A percentile compares a stretch with the other conserved stretches of the same genome.
phyloP scores from a whole-genome alignment of 64 coral and sea anemone genomes.

The Dendronephthya gigantea region DNA sequence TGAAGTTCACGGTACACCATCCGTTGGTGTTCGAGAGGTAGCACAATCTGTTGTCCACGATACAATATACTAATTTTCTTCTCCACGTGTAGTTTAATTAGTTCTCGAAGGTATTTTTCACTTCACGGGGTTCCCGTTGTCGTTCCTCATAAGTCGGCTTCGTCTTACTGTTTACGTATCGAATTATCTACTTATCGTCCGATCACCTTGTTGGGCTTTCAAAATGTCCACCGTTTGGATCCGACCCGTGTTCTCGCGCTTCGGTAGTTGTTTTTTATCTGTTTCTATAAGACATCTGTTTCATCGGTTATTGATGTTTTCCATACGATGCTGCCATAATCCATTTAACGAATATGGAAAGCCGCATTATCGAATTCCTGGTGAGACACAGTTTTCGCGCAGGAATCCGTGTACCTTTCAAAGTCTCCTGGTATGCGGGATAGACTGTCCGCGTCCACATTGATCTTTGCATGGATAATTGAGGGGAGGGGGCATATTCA shows the following conservation, averaged over 20 bases:
- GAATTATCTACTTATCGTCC: not conserved
- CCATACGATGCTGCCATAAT: not conserved
- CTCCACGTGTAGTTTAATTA: slow-evolving; percentile 13
- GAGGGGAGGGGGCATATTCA: no score
- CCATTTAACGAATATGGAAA: not conserved
- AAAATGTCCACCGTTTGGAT: not conserved
- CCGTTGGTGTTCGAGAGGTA: slow-evolving; percentile 2
- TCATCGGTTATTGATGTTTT: not conserved
- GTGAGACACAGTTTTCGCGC: not conserved
- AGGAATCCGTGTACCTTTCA: not conserved
- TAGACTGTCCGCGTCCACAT: slow-evolving; percentile 14
- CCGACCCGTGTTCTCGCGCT: not conserved
- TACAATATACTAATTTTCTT: slow-evolving; percentile 5
- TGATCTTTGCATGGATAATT: slow-evolving; percentile 21
- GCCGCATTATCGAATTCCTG: not conserved
- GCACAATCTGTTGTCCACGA: slow-evolving; percentile 22
- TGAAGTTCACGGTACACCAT: slow-evolving; percentile 37
- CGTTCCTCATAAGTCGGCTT: slow-evolving; percentile 10
- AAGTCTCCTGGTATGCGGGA: not conserved
- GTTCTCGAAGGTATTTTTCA: slow-evolving; percentile 26
- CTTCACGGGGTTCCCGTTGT: slow-evolving; percentile 17
- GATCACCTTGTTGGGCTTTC: not conserved
- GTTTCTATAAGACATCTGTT: slow-evolving; percentile 16
- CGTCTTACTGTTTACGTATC: not conserved
- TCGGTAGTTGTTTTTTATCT: not conserved